phyloP scores from a whole-genome alignment of 2,113 vertebrate genomes.

The Eulacestoma nigropectus region DNA sequence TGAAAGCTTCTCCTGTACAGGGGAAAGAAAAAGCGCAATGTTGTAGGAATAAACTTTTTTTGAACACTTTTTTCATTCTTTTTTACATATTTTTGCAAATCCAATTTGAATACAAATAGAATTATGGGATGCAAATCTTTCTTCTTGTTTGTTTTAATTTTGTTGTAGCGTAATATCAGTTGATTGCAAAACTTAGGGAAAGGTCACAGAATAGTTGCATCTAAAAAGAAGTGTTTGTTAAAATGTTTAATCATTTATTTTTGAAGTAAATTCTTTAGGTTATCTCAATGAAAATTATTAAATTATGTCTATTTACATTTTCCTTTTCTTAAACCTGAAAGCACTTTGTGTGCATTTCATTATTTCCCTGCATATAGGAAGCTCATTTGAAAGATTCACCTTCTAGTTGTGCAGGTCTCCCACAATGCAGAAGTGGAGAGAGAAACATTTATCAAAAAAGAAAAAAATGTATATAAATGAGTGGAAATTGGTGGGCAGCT shows the following conservation, averaged over 20 bases:
- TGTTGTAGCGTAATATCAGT: neutral
- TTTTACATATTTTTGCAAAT: neutral
- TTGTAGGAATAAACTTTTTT: neutral
- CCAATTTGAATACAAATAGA: neutral
- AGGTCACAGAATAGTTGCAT: rapidly evolving
- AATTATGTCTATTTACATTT: neutral
- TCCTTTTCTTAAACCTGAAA: neutral
- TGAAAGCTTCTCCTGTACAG: neutral
- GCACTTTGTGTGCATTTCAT: neutral
- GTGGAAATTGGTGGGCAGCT: neutral
- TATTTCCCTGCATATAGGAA: neutral
- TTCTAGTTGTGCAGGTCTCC: neutral
- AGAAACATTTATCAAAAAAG: neutral
- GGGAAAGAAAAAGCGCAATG: neutral
- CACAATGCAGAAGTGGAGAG: neutral
- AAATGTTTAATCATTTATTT: neutral
- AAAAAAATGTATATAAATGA: neutral
- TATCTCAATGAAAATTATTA: neutral
- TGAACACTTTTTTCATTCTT: neutral
- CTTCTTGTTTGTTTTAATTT: neutral
- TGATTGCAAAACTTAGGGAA: neutral
- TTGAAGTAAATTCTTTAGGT: neutral
- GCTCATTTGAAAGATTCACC: neutral
- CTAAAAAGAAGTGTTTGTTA: neutral
- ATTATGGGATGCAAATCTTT: neutral